Evolutionary conservation across 2,797 vertebrate species (phyloP), one percentile per base, ranked within the genome.

Genomic region (Sebastes flavidus): DNA sequence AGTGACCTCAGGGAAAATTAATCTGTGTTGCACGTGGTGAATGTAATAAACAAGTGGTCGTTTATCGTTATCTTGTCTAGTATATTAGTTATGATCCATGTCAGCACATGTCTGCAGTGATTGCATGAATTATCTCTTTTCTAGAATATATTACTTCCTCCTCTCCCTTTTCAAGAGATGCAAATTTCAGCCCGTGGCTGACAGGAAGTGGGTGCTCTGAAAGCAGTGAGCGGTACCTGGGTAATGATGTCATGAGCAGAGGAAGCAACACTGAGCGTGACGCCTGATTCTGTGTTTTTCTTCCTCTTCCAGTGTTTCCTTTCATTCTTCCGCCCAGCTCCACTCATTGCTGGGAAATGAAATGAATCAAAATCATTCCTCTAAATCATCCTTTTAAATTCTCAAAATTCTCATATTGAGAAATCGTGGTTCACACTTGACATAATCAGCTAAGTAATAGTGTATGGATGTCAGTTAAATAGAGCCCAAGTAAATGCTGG

Each of bases 151-250:
- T 80, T 29, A 49, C 52, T 22, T 36, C 61, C 65, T 72, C 20
- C 55, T 46, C 52, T 68, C 11, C 12, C 36, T 60, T 61, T 77
- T 70, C 38, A 76, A 72, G 68, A 81, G 72, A 71, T 80, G 89
- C 42, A 78, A 25, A 81, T 87, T 79, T 86, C n/a, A 71, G 54
- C 67, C 74, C 29, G 13, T 49, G 22, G 27, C 82, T 88, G 79
- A 91, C 77, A 91, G 91, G 92, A 91, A 93, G 89, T 85, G 67
- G 79, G 13, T 56, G 56, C 65, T 92, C 82, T 89, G 83, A 88
- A 79, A 86, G 81, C 76, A 74, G 55, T 80, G 74, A 52, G 81
- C 71, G 70, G 76, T 24, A 61, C 16, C 54, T 20, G 18, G 61
- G 55, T n/a, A 69, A 54, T 92, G 90, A 93, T 84, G 87, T 92